These are phyloP conservation scores for Arbacia lixula DNA, from an alignment of 53 echinoderm and acorn worm genomes.

Conservation along the genomic window DNA sequence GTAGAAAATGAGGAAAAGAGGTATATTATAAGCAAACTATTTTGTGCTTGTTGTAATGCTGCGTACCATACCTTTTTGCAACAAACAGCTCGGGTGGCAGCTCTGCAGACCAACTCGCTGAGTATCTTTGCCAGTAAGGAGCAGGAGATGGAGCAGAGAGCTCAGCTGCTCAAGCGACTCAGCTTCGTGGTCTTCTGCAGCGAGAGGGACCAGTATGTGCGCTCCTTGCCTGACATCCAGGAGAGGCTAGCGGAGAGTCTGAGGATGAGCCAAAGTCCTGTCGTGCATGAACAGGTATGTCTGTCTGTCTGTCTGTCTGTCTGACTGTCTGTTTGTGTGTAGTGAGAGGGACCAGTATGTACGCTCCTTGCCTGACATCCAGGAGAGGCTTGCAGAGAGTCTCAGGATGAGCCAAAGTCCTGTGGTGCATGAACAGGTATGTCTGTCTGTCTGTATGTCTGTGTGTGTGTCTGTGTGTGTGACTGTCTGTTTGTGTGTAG, in stretches of 20 bases:
- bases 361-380: no score
- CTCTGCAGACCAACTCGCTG: constrained; percentile 96
- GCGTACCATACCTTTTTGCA: no score
- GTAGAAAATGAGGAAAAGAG: no score
- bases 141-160: constrained; percentile 91
- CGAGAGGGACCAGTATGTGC: constrained; percentile 90
- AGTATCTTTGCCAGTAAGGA: constrained; percentile 97
- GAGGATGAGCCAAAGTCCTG: constrained; percentile 80
- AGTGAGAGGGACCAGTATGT: no score
- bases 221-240: constrained; percentile 89
- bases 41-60: no score
- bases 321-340: not conserved
- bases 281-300: constrained; percentile 84
- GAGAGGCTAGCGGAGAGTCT: constrained; percentile 92
- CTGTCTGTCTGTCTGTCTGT: not conserved
- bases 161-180: constrained; percentile 89
- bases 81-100: constrained; percentile 89
- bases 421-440: no score
- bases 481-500: no score
- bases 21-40: no score
- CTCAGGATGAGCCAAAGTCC: no score
- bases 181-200: constrained; percentile 93
- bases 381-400: no score
- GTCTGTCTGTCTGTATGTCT: no score
- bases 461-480: no score